Evolutionary conservation across 2,113 vertebrate genomes (phyloP), one percentile per base, ranked within the genome.

Genomic region (Erinaceus europaeus): DNA sequence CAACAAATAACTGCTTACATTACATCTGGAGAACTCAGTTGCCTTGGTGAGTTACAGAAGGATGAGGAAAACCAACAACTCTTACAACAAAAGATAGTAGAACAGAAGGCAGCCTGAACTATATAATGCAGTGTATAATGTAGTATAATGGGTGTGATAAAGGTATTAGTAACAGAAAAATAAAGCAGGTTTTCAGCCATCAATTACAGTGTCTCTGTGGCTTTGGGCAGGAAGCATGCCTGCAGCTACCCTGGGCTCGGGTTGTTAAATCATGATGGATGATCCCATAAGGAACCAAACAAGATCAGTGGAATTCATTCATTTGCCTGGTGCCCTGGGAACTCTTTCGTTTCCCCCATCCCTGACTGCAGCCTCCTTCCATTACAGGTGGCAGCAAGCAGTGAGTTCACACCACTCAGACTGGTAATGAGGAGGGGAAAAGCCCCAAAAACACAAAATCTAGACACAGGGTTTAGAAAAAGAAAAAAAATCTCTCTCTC

Each of bases 251-350:
- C 74, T 67, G 72, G 82, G 85, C 62, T 80, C 53, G 52, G 57
- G 55, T 81, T 90, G 88, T 94, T 96, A 94, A 95, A 95, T 91
- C 92, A 90, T 95, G 94, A 94, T 91, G 85, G 94, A 96, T 95
- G 93, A 92, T 72, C 89, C 91, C 94, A 61, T 87, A 93, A 95
- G 94, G 83, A 90, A 74, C 78, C 76, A 89, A 94, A 94, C 79
- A n/a, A 94, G 85, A 92, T 92, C 85, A 89, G 85, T 83, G 90
- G 92, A 93, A 95, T 94, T 90, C 93, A 94, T 93, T 93, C 91
- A 94, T 96, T 92, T 92, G 52, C 68, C 64, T 11, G 52, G 88
- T 0, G 17, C 85, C 82, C 92, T 80, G 92, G 93, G 92, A 94
- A 46, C 18, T 12, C 64, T 93, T 88, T 59, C 46, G 40, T 69